phyloP scores from a whole-genome alignment of 2,888 invertebrate species.

The Brenthis hecate region DNA sequence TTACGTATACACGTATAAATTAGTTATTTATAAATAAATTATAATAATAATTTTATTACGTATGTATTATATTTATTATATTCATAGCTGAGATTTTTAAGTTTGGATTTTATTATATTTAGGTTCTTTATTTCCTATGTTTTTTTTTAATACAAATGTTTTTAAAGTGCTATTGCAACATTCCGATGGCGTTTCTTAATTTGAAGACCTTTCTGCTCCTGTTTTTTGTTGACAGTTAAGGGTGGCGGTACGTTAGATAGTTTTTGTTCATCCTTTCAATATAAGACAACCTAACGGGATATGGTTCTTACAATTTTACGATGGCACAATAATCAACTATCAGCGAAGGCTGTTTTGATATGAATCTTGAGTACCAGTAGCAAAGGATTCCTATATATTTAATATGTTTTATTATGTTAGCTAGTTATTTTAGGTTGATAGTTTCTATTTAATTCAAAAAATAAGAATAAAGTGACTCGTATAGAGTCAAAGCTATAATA shows the following conservation, averaged over 20 bases:
- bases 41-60: no score
- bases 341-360: slow-evolving; percentile 27
- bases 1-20: no score
- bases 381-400: slow-evolving; percentile 19
- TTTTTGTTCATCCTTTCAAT: slow-evolving; percentile 67
- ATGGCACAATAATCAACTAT: slow-evolving; percentile 32
- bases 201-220: slow-evolving; percentile 77
- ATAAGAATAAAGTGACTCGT: no score
- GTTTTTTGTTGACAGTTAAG: slow-evolving; percentile 64
- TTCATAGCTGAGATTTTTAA: no score
- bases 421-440: no score
- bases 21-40: no score
- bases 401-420: neutral
- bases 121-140: neutral
- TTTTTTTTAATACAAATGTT: slow-evolving; percentile 9
- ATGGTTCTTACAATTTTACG: slow-evolving; percentile 39
- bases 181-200: slow-evolving; percentile 74
- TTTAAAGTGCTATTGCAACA: slow-evolving; percentile 71
- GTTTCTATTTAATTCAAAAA: no score
- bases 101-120: neutral
- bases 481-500: no score
- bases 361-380: slow-evolving; percentile 30
- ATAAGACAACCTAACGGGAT: slow-evolving; percentile 77
- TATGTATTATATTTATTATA: no score
- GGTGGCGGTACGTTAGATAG: slow-evolving; percentile 65